Evolutionary conservation across 1,140 invertebrate genomes (phyloP).

Genomic region (Melitaea cinxia): DNA sequence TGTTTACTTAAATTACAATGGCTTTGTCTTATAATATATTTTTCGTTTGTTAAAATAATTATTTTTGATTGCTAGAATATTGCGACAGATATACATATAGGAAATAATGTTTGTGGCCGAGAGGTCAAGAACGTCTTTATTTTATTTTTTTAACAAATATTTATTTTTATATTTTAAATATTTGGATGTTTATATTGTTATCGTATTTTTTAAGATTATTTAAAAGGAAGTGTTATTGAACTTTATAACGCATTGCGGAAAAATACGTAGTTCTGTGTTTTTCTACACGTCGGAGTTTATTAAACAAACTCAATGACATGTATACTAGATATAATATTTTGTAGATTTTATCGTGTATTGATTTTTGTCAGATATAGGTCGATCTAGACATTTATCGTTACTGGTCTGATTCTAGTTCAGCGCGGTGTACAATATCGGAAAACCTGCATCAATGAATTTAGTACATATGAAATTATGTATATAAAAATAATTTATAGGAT

Average conservation of each 20-base stretch:
- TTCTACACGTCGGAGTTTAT: no score
- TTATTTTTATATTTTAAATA: not conserved
- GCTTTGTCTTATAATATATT: not conserved
- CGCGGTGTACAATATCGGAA: no score
- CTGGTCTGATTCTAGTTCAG: no score
- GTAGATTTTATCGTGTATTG: no score
- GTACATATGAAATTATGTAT: no score
- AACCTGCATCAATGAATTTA: no score
- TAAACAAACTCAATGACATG: no score
- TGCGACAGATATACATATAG: constrained; percentile 3
- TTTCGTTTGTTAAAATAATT: not conserved
- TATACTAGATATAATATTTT: no score
- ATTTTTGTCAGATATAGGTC: no score
- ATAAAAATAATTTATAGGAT: no score
- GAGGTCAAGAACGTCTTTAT: constrained; percentile 6
- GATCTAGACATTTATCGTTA: no score
- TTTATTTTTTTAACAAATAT: not conserved
- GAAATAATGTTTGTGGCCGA: not conserved
- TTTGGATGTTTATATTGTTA: not conserved
- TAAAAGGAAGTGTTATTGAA: not conserved
- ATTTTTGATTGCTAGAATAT: not conserved
- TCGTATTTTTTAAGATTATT: not conserved
- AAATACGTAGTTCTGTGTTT: not conserved
- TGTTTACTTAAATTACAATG: not conserved
- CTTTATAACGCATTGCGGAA: not conserved